Evolutionary conservation across 2,797 vertebrate species (phyloP).

Genomic region (Cephalopachus bancanus): DNA sequence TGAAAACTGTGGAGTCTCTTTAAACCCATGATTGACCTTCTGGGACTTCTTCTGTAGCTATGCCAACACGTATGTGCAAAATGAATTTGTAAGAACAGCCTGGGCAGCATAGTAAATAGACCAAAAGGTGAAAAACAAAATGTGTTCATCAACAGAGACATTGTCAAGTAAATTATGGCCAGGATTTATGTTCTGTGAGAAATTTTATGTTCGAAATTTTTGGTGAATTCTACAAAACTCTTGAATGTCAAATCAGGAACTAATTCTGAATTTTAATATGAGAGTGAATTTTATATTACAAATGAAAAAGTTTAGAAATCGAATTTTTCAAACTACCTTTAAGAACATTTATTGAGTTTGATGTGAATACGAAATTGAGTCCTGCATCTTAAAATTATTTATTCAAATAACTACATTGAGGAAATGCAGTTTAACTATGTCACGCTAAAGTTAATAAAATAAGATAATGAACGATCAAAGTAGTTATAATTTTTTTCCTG

Average conservation of each 20-base stretch:
- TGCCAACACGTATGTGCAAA: background rate
- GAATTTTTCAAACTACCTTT: background rate
- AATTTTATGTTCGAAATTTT: background rate
- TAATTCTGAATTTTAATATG: background rate
- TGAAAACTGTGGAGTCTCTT: background rate
- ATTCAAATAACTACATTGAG: background rate
- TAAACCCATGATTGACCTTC: background rate
- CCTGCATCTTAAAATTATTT: background rate
- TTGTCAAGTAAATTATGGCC: background rate
- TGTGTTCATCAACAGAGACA: background rate
- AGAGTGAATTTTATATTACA: background rate
- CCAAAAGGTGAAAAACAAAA: background rate
- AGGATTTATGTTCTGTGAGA: background rate
- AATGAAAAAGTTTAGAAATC: background rate
- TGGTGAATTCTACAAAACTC: background rate
- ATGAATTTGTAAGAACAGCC: background rate
- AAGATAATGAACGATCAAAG: background rate
- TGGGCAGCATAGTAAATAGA: background rate
- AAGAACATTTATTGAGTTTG: background rate
- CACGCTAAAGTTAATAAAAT: background rate
- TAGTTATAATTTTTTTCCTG: background rate
- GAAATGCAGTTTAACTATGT: background rate
- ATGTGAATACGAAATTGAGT: background rate
- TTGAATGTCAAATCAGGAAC: background rate
- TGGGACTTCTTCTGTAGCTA: background rate